Base-by-base conservation (phyloP, 1,140 invertebrate species). In the Eubasilissa regina region DNA sequence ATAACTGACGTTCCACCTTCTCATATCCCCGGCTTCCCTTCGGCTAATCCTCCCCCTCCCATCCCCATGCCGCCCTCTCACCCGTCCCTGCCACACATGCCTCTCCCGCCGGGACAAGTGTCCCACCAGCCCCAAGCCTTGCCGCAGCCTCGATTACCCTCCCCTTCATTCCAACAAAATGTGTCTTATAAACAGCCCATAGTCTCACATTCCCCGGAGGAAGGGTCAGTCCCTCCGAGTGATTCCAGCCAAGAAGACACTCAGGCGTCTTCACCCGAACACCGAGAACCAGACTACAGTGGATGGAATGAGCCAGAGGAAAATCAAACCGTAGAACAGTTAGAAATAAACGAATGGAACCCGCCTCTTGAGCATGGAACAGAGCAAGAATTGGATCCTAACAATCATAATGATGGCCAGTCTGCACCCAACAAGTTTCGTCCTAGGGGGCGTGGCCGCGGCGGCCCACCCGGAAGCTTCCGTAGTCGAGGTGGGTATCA, bases 111-210 rank as follows among this genome's bases (percentile, higher is more conserved):
- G 25, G 25, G 25, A 35, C 25, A 64, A 77, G 73, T 12, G 60
- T 25, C 48, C 85, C 3, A 85, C 85, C 9, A 84, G 0, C 83
- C 80, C 7, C 83, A 83, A 1, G n/a, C 80, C 55, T 70, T 62
- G 8, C 79, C 83, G 77, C 58, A 78, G n/a, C 80, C 64, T 10
- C 66, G 81, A 45, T 45, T 81, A 25, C 84, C 80, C 64, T 80
- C 73, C 15, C 80, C 83, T 9, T 84, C 79, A 13, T 85, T 77
- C 62, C 78, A 77, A 43, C 84, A 53, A 81, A 83, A 75, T 15
- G 53, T 56, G 15, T 76, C 45, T 35, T 80, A 72, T 56, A 78
- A 78, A 47, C 82, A 78, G n/a, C 19, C 81, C 47, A 19, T 75
- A 76, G 19, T 82, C 79, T 17, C 83, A 64, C 76, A 13, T 19